phyloP scores from a whole-genome alignment of 2,113 vertebrate species.

The Aspidoscelis tigris region DNA sequence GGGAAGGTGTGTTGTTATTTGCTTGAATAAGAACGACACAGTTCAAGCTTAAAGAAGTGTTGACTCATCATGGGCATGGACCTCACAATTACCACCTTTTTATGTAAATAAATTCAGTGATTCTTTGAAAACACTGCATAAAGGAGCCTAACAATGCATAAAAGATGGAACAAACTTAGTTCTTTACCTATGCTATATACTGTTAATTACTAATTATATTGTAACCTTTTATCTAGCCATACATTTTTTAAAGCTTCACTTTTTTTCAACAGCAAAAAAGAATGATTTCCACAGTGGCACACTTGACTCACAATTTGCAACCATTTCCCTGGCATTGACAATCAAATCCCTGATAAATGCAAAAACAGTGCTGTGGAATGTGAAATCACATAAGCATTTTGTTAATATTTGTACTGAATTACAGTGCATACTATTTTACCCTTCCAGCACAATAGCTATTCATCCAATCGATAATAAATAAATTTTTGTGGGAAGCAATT shows the following conservation, averaged over 20 bases:
- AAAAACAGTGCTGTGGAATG: background rate
- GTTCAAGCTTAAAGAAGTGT: background rate
- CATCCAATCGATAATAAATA: conserved; percentile 72
- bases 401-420: background rate
- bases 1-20: background rate
- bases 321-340: conserved; percentile 43
- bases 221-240: conserved; percentile 23
- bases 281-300: conserved; percentile 14
- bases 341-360: conserved; percentile 25
- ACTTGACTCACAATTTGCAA: conserved; percentile 3
- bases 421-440: conserved; percentile 41
- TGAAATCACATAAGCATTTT: background rate
- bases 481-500: conserved; percentile 79
- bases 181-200: conserved; percentile 52
- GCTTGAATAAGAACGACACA: background rate
- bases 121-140: conserved; percentile 53
- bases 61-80: background rate
- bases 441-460: conserved; percentile 62
- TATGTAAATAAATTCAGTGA: conserved; percentile 9
- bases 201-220: conserved; percentile 55
- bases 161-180: conserved; percentile 62
- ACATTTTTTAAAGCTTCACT: background rate
- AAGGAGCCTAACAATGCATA: conserved; percentile 55
- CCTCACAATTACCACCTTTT: background rate
- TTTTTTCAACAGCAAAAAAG: background rate